phyloP scores from a whole-genome alignment of 2,888 invertebrate genomes.

The Argynnis bischoffii region DNA sequence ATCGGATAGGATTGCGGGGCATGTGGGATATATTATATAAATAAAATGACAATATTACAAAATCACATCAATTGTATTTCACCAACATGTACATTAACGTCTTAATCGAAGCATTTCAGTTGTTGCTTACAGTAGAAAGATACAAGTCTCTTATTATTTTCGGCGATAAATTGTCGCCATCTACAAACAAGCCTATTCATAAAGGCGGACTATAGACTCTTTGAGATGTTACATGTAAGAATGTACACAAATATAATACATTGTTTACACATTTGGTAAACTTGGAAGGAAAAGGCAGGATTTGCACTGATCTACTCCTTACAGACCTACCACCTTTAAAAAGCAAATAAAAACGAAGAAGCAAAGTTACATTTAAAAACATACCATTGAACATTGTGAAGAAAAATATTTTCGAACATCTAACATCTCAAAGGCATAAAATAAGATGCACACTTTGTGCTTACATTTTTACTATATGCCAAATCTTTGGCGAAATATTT shows the following conservation, averaged over 20 bases:
- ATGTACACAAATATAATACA: constrained; percentile 9
- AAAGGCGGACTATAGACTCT: constrained; percentile 72
- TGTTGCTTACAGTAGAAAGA: constrained; percentile 75
- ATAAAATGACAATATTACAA: constrained; percentile 69
- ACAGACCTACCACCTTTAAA: constrained; percentile 5
- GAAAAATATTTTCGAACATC: constrained; percentile 45
- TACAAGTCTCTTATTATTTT: constrained; percentile 65
- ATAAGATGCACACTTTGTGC: constrained; percentile 69
- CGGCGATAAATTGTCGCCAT: constrained; percentile 57
- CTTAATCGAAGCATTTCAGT: constrained; percentile 79
- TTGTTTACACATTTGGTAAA: constrained; percentile 10
- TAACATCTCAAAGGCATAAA: constrained; percentile 63
- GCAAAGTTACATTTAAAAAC: constrained; percentile 12
- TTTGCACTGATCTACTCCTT: constrained; percentile 17
- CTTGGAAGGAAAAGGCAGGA: constrained; percentile 13
- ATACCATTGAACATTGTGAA: constrained; percentile 7
- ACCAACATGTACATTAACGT: constrained; percentile 81
- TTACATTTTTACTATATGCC: constrained; percentile 57
- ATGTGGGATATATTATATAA: constrained; percentile 40
- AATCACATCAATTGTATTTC: constrained; percentile 83
- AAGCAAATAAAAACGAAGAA: constrained; percentile 16
- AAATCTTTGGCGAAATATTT: constrained; percentile 50
- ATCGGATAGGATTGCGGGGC: not conserved
- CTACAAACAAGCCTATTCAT: constrained; percentile 75
- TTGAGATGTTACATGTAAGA: constrained; percentile 63